These are phyloP conservation scores for Diprion similis DNA, from an alignment of 1,140 invertebrate species.

Conservation along the genomic window DNA sequence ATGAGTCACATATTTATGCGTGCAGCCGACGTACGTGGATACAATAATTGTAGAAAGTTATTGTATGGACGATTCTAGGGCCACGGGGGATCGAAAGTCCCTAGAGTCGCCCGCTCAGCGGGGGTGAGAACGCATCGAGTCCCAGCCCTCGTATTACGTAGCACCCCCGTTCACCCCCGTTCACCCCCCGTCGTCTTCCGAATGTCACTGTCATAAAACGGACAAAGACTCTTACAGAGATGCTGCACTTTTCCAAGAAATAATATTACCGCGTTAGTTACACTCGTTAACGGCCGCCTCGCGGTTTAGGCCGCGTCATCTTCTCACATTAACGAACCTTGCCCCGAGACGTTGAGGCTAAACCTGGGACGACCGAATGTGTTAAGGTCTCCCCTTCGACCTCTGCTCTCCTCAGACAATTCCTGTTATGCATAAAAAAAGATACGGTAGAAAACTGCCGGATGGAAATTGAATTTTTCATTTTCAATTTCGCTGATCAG, in stretches of 20 bases:
- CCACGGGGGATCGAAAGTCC: neutral
- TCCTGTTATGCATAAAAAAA: no score
- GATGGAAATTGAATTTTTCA: neutral
- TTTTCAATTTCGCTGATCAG: neutral
- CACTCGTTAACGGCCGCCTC: neutral
- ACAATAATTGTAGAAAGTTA: constrained; percentile 6
- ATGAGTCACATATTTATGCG: neutral
- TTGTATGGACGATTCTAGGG: neutral
- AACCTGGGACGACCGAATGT: no score
- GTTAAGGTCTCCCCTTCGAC: no score
- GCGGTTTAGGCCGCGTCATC: neutral
- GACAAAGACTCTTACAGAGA: neutral
- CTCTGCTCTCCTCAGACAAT: no score
- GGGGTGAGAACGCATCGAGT: neutral
- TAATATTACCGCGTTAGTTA: neutral
- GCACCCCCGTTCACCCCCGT: constrained; percentile 1
- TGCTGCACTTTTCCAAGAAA: neutral
- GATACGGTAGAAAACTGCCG: no score
- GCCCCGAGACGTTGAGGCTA: neutral
- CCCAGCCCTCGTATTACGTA: neutral
- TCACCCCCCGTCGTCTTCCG: neutral
- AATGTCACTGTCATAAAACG: neutral
- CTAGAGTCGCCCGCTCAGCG: neutral
- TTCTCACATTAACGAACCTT: neutral
- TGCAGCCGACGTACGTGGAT: constrained; percentile 18